Evolutionary conservation across 2,888 invertebrate genomes (phyloP).

Genomic region (Elegia similella): DNA sequence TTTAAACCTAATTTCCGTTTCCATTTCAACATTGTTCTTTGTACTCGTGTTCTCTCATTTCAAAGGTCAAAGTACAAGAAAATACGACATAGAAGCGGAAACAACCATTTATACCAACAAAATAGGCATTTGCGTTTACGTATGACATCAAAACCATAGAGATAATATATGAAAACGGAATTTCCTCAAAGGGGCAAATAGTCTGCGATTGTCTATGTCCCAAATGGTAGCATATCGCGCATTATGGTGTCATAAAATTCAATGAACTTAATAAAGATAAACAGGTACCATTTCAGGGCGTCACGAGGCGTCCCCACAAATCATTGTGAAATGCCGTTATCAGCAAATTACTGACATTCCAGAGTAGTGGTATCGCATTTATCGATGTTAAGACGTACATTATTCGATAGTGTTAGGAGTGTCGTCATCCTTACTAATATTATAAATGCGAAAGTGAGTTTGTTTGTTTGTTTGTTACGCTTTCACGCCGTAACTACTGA

Average conservation of each 20-base stretch:
- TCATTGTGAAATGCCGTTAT: slow-evolving; percentile 34
- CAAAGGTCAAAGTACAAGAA: background rate
- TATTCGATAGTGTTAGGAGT: background rate
- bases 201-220: slow-evolving; percentile 11
- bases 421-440: no score
- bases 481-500: no score
- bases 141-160: slow-evolving; percentile 11
- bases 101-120: background rate
- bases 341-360: slow-evolving; percentile 35
- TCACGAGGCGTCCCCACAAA: slow-evolving; percentile 30
- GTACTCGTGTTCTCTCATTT: background rate
- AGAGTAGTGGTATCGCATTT: slow-evolving; percentile 26
- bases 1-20: background rate
- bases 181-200: slow-evolving; percentile 12
- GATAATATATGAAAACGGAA: no score
- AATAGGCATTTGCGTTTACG: slow-evolving; percentile 6
- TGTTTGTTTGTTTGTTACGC: no score
- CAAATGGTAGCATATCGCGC: slow-evolving; percentile 8
- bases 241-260: slow-evolving; percentile 17
- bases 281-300: slow-evolving; percentile 14
- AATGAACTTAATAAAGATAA: slow-evolving; percentile 20
- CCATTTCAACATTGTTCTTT: background rate
- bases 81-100: background rate
- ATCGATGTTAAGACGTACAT: background rate
- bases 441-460: no score